Conservation (phyloP, 2,113 vertebrate genomes). For the Mesoclemmys tuberculata region DNA sequence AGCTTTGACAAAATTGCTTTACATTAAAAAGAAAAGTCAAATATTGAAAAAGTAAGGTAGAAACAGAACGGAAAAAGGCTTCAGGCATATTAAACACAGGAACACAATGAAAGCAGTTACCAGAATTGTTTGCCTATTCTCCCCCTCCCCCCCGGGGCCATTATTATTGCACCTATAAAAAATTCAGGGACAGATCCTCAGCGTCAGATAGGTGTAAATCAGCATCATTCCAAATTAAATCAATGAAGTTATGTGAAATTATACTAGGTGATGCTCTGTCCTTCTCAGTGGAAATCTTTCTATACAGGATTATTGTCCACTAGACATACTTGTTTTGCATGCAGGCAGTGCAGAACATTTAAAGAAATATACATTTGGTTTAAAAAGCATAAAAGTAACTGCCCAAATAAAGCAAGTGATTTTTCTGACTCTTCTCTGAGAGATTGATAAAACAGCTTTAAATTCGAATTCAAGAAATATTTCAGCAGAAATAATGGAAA, state of each 20-base stretch:
- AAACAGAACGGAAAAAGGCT: background rate
- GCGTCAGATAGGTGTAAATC: background rate
- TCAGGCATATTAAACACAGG: background rate
- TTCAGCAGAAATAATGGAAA: background rate
- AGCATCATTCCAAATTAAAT: background rate
- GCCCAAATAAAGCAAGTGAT: rapidly evolving
- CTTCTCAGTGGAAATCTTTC: background rate
- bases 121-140: background rate
- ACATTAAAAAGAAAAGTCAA: background rate
- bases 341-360: background rate
- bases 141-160: background rate
- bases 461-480: background rate
- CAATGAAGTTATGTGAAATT: background rate
- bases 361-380: background rate
- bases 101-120: background rate
- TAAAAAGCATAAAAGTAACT: background rate
- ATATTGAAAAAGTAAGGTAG: background rate
- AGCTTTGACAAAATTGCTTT: background rate
- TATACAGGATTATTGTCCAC: background rate
- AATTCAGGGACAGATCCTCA: background rate
- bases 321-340: background rate
- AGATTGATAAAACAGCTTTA: background rate
- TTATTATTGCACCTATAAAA: background rate
- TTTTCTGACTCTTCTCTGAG: background rate
- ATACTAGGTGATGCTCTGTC: background rate